phyloP scores from a whole-genome alignment of 2,113 vertebrate species.

The Leptocoma aspasia region DNA sequence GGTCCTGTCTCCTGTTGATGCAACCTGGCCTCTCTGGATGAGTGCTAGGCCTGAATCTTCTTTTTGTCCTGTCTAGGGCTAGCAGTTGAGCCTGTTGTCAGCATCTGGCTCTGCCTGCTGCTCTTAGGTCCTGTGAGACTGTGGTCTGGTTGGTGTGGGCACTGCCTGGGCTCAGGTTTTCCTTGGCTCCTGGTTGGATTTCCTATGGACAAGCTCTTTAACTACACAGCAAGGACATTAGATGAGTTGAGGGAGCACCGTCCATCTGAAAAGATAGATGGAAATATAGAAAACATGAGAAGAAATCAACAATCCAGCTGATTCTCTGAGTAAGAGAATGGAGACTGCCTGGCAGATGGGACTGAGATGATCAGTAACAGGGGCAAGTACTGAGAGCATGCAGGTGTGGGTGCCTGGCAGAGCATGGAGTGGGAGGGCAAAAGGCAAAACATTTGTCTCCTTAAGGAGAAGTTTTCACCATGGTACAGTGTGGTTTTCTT shows the following conservation, averaged over 20 bases:
- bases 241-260: accelerated
- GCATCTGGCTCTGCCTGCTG: background rate
- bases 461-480: background rate
- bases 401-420: background rate
- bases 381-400: no score
- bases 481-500: background rate
- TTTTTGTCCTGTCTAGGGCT: background rate
- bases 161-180: background rate
- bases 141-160: background rate
- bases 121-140: background rate
- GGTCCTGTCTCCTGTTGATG: background rate
- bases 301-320: background rate
- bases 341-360: background rate
- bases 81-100: background rate
- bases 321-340: background rate
- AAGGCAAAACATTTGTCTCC: background rate
- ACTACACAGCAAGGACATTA: background rate
- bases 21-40: background rate
- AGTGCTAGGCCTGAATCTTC: background rate
- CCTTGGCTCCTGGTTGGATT: background rate
- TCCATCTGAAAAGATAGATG: background rate
- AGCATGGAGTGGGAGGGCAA: background rate
- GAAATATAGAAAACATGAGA: background rate
- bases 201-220: background rate
- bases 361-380: background rate